Conservation (phyloP, 2,113 vertebrate genomes). For the Oncorhynchus keta region DNA sequence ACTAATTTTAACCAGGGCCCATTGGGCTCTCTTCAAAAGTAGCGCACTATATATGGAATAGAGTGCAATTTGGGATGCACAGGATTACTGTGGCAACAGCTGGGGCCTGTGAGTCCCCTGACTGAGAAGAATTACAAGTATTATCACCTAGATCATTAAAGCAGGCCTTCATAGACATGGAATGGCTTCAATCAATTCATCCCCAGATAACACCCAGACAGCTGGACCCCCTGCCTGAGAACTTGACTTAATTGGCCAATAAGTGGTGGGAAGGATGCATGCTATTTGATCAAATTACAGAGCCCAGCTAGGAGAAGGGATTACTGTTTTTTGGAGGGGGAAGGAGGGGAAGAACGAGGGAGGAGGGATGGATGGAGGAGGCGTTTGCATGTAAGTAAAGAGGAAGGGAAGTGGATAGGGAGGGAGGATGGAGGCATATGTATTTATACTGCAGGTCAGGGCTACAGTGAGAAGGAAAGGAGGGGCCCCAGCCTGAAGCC, state of each 20-base stretch:
- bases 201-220: constrained; percentile 93
- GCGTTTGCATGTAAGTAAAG: constrained; percentile 70
- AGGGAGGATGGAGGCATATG: constrained; percentile 15
- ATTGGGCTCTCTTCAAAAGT: constrained; percentile 28
- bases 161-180: constrained; percentile 89
- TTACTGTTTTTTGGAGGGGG: constrained; percentile 83
- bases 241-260: constrained; percentile 99
- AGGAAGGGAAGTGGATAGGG: constrained; percentile 58
- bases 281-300: constrained; percentile 98
- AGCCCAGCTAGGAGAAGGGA: constrained; percentile 79
- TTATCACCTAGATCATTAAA: constrained; percentile 99
- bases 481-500: constrained; percentile 61
- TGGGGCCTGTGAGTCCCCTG: constrained; percentile 92
- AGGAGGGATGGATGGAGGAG: constrained; percentile 74
- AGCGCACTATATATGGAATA: background rate
- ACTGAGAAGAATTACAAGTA: constrained; percentile 99
- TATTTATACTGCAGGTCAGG: constrained; percentile 38
- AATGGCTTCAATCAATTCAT: constrained; percentile 99
- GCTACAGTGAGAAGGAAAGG: constrained; percentile 66
- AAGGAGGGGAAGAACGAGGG: constrained; percentile 74
- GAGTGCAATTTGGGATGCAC: constrained; percentile 71
- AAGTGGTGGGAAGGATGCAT: constrained; percentile 95
- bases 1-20: no score
- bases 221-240: constrained; percentile 98
- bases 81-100: constrained; percentile 92